phyloP scores from a whole-genome alignment of 2,888 invertebrate genomes.

The Euphydryas editha region DNA sequence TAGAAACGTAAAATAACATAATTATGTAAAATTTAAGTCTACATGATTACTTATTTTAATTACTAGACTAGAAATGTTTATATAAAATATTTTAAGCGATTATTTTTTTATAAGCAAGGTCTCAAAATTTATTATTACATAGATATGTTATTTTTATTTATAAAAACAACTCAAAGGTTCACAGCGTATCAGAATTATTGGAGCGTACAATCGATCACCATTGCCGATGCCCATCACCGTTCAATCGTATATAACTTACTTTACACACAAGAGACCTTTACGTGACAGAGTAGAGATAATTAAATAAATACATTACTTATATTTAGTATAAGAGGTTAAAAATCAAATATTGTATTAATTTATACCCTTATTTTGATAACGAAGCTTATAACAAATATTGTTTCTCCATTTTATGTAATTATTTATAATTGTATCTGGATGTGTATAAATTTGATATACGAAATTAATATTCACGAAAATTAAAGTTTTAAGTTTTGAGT shows the following conservation, averaged over 20 bases:
- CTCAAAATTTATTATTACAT: too few relatives aligned
- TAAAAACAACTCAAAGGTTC: constrained; percentile 17
- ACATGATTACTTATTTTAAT: too few relatives aligned
- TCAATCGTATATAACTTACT: constrained; percentile 31
- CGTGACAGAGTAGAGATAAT: constrained; percentile 1
- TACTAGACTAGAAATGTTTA: too few relatives aligned
- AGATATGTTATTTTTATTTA: constrained; percentile 3
- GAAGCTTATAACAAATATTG: too few relatives aligned
- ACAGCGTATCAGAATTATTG: constrained; percentile 31
- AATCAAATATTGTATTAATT: neutral
- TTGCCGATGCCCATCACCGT: constrained; percentile 31
- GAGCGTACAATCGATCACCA: constrained; percentile 39
- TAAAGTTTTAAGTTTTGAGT: constrained; percentile 1
- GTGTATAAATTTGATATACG: neutral
- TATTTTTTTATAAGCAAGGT: too few relatives aligned
- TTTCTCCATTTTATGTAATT: too few relatives aligned
- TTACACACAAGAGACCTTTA: constrained; percentile 18
- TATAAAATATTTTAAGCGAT: too few relatives aligned
- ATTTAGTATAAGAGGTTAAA: neutral
- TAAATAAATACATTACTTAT: neutral
- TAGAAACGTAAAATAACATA: too few relatives aligned
- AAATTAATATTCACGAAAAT: constrained; percentile 2
- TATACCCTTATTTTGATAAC: too few relatives aligned
- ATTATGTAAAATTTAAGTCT: too few relatives aligned
- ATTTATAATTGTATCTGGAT: too few relatives aligned